These are phyloP conservation scores for Xerus inauris DNA, from an alignment of 2,113 vertebrate genomes.

Conservation along the genomic window DNA sequence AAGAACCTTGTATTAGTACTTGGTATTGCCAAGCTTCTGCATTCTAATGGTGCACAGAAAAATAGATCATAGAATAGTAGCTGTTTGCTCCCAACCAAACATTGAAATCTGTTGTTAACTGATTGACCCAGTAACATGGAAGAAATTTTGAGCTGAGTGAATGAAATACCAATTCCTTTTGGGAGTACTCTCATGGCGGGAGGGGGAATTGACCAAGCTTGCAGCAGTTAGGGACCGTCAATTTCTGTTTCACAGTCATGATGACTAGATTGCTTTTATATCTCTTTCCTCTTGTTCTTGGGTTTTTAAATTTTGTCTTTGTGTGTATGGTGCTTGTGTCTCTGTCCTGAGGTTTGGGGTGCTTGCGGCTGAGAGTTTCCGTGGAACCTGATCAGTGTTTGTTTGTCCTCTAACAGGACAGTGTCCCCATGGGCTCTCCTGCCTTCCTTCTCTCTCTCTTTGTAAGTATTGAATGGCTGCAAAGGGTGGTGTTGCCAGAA, in stretches of 20 bases:
- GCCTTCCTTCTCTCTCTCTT: constrained; percentile 99
- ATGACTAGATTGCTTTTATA: constrained; percentile 71
- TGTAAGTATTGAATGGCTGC: constrained; percentile 98
- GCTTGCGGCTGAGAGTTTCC: constrained; percentile 83
- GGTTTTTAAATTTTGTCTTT: constrained; percentile 84
- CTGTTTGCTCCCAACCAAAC: constrained; percentile 32
- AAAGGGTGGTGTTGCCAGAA: constrained; percentile 80
- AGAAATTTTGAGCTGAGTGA: constrained; percentile 35
- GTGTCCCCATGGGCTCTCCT: constrained; percentile 99
- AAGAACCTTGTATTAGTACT: constrained; percentile 35
- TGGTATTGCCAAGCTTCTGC: constrained; percentile 28
- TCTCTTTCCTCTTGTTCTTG: constrained; percentile 80
- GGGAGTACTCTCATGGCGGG: background rate
- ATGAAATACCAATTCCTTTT: constrained; percentile 41
- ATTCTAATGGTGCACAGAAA: background rate
- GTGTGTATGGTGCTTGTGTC: constrained; percentile 81
- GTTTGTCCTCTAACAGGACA: constrained; percentile 99
- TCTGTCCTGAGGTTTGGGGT: constrained; percentile 84
- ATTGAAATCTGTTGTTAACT: constrained; percentile 37
- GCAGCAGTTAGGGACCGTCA: constrained; percentile 53
- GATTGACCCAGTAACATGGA: constrained; percentile 21
- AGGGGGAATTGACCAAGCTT: constrained; percentile 24
- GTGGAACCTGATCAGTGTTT: constrained; percentile 89
- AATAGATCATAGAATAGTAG: background rate
- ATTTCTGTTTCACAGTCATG: constrained; percentile 73